These are phyloP conservation scores for Drosophila leonis DNA, from an alignment of 2,888 invertebrate genomes.

Conservation along the genomic window DNA sequence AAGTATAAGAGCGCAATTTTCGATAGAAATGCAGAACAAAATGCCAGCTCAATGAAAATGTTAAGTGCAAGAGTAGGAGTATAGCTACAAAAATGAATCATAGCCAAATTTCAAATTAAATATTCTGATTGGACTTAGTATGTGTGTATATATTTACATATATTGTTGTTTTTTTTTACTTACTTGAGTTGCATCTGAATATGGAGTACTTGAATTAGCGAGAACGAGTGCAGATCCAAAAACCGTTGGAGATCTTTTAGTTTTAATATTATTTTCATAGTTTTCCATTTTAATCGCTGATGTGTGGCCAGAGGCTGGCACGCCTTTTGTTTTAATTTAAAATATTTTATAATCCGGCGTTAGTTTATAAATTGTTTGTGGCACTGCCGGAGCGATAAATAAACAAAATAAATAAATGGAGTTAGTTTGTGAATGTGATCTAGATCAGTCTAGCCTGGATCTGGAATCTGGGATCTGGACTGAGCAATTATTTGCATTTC, in stretches of 20 bases:
- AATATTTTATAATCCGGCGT: slow-evolving; percentile 21
- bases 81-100: neutral
- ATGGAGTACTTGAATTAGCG: slow-evolving; percentile 96
- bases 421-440: slow-evolving; percentile 30
- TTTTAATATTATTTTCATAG: slow-evolving; percentile 46
- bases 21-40: neutral
- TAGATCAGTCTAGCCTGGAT: slow-evolving; percentile 55
- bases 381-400: slow-evolving; percentile 8
- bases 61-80: neutral
- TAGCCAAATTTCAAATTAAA: neutral
- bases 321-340: slow-evolving; percentile 31
- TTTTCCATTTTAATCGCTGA: slow-evolving; percentile 42
- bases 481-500: slow-evolving; percentile 73
- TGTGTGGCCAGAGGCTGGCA: slow-evolving; percentile 49
- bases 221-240: slow-evolving; percentile 97
- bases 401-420: slow-evolving; percentile 17
- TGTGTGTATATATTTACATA: neutral
- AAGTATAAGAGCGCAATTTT: neutral
- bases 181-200: slow-evolving; percentile 99
- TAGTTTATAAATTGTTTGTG: neutral
- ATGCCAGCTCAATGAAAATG: neutral
- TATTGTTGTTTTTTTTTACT: slow-evolving; percentile 85
- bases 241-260: slow-evolving; percentile 84
- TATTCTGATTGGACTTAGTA: neutral
- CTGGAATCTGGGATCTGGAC: slow-evolving; percentile 58